Base-by-base conservation (phyloP, 2,797 vertebrate species). In the Sebastes hubbsi region DNA sequence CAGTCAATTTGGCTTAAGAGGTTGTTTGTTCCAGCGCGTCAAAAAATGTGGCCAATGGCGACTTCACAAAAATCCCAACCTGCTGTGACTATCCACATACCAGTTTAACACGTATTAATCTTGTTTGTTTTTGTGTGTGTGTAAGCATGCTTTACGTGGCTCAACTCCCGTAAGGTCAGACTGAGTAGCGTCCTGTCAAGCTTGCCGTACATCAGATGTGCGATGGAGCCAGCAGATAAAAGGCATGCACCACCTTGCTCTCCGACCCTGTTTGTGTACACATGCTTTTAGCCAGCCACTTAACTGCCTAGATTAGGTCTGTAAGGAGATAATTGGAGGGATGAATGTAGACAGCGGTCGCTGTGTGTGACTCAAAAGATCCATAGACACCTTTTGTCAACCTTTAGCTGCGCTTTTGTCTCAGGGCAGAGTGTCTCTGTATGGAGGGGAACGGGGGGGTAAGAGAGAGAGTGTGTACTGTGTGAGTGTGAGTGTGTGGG, bases 271-370 rank as follows among this genome's bases (percentile, higher is more conserved):
- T 95, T 94, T 95, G 94, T 95, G 94, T 95, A 94, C 94, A 94
- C 94, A 95, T 92, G 95, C 95, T 96, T 96, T 96, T 95, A 96
- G 95, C 89, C 67, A 72, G 90, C 94, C 95, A 95, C 94, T 96
- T 96, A 95, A 90, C 94, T 92, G 88, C 87, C 89, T 62, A 92
- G 92, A 93, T 94, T 91, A 95, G 89, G 91, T 91, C 93, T 91
- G 91, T 89, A 91, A 92, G 91, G 87, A 95, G 94, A 95, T 95
- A 95, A 95, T 95, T 95, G 90, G 93, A 86, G 93, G 92, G 92
- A 88, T 85, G 88, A 94, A 93, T 87, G 91, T 89, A 93, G 92
- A 91, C 94, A 88, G 85, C 60, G 74, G 88, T 91, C 90, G 87
- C 80, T 80, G 85, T 82, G 86, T 87, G 88, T 85, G 76, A 91